phyloP scores from a whole-genome alignment of 2,113 vertebrate genomes.

The Dromiciops gliroides region DNA sequence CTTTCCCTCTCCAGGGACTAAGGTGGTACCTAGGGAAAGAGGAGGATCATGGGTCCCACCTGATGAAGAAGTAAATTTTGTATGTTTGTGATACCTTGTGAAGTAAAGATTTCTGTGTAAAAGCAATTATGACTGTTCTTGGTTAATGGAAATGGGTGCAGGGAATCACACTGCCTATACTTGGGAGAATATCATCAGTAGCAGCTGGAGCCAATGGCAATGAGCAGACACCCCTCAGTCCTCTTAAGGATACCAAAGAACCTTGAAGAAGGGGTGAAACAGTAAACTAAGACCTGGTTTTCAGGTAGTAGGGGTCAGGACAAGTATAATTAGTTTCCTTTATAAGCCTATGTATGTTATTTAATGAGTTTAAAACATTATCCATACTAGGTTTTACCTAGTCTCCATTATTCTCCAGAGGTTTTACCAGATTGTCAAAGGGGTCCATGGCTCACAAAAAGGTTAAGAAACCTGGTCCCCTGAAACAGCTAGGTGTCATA shows the following conservation, averaged over 20 bases:
- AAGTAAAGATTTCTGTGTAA: not conserved
- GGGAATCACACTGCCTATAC: not conserved
- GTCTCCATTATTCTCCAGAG: not conserved
- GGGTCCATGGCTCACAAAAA: not conserved
- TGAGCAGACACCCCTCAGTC: not conserved
- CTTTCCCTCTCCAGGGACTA: not conserved
- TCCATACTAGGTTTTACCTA: not conserved
- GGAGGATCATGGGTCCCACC: not conserved
- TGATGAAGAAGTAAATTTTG: not conserved
- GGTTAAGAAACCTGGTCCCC: not conserved
- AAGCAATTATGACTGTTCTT: not conserved
- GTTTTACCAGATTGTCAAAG: not conserved
- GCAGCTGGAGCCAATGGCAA: not conserved
- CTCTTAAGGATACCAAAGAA: not conserved
- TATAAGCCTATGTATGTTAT: not conserved
- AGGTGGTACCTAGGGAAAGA: not conserved
- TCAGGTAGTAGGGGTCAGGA: not conserved
- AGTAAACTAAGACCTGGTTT: not conserved
- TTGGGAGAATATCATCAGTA: not conserved
- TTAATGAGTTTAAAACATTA: not conserved
- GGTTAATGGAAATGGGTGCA: not conserved
- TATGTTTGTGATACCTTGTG: not conserved
- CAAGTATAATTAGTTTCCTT: not conserved
- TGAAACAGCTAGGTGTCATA: not conserved
- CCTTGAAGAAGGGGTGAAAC: not conserved